Evolutionary conservation across 2,797 vertebrate genomes (phyloP).

Genomic region (Peromyscus nudipes): DNA sequence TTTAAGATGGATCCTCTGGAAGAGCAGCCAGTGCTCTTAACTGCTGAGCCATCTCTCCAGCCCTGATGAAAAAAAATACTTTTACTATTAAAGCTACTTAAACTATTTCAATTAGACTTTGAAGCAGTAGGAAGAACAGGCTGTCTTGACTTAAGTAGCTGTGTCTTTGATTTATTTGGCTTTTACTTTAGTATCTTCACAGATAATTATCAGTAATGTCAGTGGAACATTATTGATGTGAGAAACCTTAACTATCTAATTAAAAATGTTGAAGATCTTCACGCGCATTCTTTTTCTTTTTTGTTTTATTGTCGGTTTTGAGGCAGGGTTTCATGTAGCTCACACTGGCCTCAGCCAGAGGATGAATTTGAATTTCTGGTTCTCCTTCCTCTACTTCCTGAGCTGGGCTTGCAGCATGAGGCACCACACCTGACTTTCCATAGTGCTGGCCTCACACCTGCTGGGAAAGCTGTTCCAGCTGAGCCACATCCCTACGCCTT

Average conservation of each 20-base stretch:
- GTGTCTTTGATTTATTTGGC: constrained; percentile 22
- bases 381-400: background rate
- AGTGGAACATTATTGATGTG: constrained; percentile 26
- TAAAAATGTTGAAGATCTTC: constrained; percentile 25
- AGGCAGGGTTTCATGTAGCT: background rate
- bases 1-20: background rate
- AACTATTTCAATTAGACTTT: constrained; percentile 34
- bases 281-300: background rate
- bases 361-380: background rate
- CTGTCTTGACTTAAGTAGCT: background rate
- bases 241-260: constrained; percentile 19
- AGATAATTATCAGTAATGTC: constrained; percentile 37
- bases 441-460: background rate
- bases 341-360: background rate
- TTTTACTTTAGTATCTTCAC: constrained; percentile 36
- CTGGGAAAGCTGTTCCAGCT: background rate
- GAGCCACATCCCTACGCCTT: background rate
- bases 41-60: background rate
- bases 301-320: background rate
- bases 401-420: background rate
- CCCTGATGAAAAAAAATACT: background rate
- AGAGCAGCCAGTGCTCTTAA: background rate
- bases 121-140: constrained; percentile 32
- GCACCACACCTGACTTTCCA: background rate
- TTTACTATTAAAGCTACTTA: background rate